phyloP scores from a whole-genome alignment of 1,140 invertebrate species.

The Cherax destructor region DNA sequence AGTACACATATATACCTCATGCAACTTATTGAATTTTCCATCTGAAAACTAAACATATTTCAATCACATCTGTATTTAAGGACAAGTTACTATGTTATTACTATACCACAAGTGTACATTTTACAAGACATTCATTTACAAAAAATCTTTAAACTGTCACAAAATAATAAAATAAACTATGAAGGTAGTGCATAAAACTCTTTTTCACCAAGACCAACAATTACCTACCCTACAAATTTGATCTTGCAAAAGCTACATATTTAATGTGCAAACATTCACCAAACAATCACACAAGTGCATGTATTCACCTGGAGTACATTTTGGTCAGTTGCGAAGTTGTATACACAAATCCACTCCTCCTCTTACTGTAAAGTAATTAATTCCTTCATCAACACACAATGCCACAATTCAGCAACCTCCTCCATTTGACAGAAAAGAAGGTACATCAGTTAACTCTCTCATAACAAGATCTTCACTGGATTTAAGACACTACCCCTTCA shows the following conservation, averaged over 20 bases:
- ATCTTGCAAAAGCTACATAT: slow-evolving; percentile 6
- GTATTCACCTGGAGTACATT: slow-evolving; percentile 71
- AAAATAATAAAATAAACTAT: background rate
- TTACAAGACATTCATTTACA: too few relatives aligned
- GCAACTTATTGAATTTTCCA: background rate
- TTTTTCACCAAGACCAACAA: slow-evolving; percentile 2
- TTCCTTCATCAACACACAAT: background rate
- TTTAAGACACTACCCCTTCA: too few relatives aligned
- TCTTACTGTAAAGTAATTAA: slow-evolving; percentile 59
- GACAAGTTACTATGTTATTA: too few relatives aligned
- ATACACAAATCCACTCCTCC: slow-evolving; percentile 72
- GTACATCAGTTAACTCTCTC: too few relatives aligned
- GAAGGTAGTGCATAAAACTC: background rate
- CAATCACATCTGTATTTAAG: background rate
- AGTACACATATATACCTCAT: background rate
- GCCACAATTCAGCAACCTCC: too few relatives aligned
- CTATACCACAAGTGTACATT: too few relatives aligned
- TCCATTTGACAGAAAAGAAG: too few relatives aligned
- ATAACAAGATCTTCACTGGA: too few relatives aligned
- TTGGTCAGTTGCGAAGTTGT: slow-evolving; percentile 73
- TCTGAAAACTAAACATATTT: background rate
- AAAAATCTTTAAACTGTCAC: too few relatives aligned
- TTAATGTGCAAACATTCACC: slow-evolving; percentile 45
- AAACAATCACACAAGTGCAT: slow-evolving; percentile 37
- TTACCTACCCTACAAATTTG: background rate